Conservation (phyloP, 2,797 vertebrate genomes). For the Gallinago stenura region DNA sequence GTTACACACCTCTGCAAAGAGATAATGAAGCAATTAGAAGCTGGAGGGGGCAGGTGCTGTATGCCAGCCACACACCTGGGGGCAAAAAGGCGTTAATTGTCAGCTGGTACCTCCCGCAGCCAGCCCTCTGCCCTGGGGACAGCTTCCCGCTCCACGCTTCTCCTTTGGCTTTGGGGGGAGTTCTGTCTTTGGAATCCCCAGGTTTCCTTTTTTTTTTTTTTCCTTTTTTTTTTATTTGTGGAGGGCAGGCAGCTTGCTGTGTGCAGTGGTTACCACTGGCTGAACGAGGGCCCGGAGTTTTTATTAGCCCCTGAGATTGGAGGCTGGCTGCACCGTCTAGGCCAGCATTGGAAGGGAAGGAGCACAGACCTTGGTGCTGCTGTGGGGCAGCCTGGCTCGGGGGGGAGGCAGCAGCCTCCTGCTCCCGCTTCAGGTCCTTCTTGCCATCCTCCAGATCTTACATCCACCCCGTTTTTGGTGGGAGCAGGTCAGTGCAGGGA, state of each 20-base stretch:
- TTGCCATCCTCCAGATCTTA: background rate
- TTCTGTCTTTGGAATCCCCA: no score
- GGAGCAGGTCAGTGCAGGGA: background rate
- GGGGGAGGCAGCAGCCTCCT: background rate
- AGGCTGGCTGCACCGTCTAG: background rate
- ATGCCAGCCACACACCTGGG: background rate
- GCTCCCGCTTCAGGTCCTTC: fast-evolving
- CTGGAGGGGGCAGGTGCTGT: background rate
- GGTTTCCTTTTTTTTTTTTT: no score
- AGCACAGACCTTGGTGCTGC: fast-evolving
- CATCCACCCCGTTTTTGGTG: background rate
- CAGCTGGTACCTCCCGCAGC: background rate
- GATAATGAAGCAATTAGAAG: constrained; percentile 56
- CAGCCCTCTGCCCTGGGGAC: background rate
- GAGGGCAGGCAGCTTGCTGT: no score
- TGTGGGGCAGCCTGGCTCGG: no score
- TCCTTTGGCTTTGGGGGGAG: background rate
- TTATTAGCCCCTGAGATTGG: background rate
- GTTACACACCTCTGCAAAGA: constrained; percentile 65
- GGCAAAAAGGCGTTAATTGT: background rate
- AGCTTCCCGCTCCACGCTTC: background rate
- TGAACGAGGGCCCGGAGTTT: no score
- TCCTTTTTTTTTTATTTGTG: no score
- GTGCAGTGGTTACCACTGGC: fast-evolving
- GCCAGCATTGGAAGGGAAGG: fast-evolving